Evolutionary conservation across 2,888 invertebrate species (phyloP).

Genomic region (Agrochola circellaris): DNA sequence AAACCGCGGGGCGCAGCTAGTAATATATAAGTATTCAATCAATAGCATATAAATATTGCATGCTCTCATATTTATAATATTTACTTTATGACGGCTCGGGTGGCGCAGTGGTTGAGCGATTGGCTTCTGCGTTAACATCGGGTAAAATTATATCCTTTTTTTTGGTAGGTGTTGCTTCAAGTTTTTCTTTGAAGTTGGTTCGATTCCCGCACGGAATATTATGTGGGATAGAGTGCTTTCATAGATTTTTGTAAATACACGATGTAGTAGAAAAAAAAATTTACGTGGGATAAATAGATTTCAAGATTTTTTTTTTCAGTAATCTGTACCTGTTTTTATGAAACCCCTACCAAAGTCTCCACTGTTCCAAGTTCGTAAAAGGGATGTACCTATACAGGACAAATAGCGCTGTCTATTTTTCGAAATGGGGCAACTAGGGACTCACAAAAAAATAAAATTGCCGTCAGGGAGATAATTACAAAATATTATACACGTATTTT

Average conservation of each 20-base stretch:
- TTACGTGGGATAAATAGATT: not conserved
- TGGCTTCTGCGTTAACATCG: slow-evolving; percentile 20
- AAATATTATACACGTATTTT: too few species aligned
- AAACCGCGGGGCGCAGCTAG: too few species aligned
- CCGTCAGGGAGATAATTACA: too few species aligned
- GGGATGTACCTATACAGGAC: not conserved
- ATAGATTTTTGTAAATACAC: slow-evolving; percentile 5
- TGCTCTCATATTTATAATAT: slow-evolving; percentile 15
- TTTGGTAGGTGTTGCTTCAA: slow-evolving; percentile 34
- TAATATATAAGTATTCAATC: too few species aligned
- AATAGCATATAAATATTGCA: not conserved
- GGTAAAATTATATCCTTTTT: slow-evolving; percentile 23
- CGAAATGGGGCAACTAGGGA: not conserved
- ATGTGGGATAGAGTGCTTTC: slow-evolving; percentile 23
- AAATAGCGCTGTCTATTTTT: not conserved
- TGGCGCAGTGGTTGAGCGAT: slow-evolving; percentile 32
- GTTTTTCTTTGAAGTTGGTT: not conserved
- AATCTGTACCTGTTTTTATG: not conserved
- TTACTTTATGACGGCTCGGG: slow-evolving; percentile 30
- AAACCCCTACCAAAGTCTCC: not conserved
- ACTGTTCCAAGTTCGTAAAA: not conserved
- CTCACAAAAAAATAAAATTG: too few species aligned
- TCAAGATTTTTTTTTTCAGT: not conserved
- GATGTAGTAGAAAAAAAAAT: not conserved
- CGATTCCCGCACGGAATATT: slow-evolving; percentile 17